Evolutionary conservation across 2,888 invertebrate species (phyloP).

Genomic region (Torymus auratus): DNA sequence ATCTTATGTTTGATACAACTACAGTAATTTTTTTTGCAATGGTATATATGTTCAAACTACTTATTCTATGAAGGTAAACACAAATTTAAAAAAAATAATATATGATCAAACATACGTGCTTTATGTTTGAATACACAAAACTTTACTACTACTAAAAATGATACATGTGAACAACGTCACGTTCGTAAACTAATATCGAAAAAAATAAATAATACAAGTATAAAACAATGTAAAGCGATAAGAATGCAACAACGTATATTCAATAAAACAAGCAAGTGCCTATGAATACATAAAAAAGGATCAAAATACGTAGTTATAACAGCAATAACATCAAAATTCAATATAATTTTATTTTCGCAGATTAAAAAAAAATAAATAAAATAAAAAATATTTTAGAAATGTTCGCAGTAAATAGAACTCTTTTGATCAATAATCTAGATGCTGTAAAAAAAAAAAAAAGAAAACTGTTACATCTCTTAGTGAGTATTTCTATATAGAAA

Average conservation of each 20-base stretch:
- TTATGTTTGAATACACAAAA: constrained; percentile 19
- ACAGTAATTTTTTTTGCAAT: background rate
- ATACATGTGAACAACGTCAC: constrained; percentile 14
- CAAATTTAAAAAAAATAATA: constrained; percentile 36
- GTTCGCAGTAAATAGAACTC: too few species aligned
- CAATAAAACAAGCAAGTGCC: constrained; percentile 47
- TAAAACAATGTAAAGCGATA: constrained; percentile 1
- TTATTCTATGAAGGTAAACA: background rate
- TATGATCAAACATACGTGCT: constrained; percentile 40
- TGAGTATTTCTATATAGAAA: too few species aligned
- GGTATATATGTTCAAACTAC: background rate
- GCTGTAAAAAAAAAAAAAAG: too few species aligned
- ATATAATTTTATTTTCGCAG: too few species aligned
- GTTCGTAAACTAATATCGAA: background rate
- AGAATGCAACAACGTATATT: constrained; percentile 15
- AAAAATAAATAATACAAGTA: constrained; percentile 3
- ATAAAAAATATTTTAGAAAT: too few species aligned
- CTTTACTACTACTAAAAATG: constrained; percentile 25
- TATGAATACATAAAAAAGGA: constrained; percentile 47
- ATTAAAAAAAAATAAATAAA: too few species aligned
- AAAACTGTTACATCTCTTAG: too few species aligned
- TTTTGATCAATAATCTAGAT: too few species aligned
- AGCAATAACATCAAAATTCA: too few species aligned
- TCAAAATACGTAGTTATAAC: background rate
- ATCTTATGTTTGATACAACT: background rate